These are phyloP conservation scores for Junonia oenone DNA, from an alignment of 2,888 invertebrate genomes.

Conservation along the genomic window DNA sequence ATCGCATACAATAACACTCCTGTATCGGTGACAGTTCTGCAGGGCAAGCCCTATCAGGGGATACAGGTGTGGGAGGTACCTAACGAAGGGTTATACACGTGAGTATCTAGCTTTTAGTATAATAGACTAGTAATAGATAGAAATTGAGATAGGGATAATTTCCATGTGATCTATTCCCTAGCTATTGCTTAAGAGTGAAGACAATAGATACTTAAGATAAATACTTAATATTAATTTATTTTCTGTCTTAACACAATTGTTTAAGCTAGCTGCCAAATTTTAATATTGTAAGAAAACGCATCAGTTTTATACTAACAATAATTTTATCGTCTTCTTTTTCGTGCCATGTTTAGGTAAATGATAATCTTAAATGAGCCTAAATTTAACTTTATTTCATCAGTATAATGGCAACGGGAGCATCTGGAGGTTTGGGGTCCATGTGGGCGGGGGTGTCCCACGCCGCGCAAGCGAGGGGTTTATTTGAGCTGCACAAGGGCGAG, in stretches of 20 bases:
- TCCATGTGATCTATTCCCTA: too few relatives aligned
- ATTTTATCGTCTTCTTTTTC: too few relatives aligned
- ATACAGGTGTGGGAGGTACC: constrained; percentile 93
- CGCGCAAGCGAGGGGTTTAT: constrained; percentile 85
- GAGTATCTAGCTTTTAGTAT: constrained; percentile 50
- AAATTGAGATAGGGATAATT: background rate
- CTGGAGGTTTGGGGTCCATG: constrained; percentile 90
- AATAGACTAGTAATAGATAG: background rate
- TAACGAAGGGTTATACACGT: constrained; percentile 92
- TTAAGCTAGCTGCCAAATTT: too few relatives aligned
- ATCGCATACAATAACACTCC: constrained; percentile 82
- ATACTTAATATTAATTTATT: too few relatives aligned
- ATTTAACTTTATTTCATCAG: constrained; percentile 58
- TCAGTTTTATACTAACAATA: too few relatives aligned
- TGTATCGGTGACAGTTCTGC: constrained; percentile 81
- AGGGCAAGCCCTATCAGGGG: constrained; percentile 81
- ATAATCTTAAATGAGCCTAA: background rate
- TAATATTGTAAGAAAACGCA: too few relatives aligned
- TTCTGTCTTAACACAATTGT: too few relatives aligned
- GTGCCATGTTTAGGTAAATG: too few relatives aligned
- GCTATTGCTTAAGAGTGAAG: too few relatives aligned
- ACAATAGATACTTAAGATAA: too few relatives aligned
- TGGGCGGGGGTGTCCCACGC: constrained; percentile 89
- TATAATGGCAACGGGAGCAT: constrained; percentile 90
- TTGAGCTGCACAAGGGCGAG: constrained; percentile 88